phyloP scores from a whole-genome alignment of 2,888 invertebrate species.

The Chromoteleia sp. region DNA sequence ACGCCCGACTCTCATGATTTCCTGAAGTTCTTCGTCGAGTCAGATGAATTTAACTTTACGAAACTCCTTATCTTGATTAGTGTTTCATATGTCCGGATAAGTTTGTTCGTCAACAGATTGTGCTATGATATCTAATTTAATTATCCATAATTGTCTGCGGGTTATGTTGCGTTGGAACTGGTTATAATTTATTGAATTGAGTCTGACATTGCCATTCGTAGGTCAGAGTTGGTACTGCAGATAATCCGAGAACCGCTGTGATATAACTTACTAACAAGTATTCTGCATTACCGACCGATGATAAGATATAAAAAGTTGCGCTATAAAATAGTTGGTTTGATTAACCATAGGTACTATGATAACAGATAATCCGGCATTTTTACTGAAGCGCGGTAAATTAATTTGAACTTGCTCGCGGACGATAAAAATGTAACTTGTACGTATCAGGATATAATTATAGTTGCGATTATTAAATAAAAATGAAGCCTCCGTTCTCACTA shows the following conservation, averaged over 20 bases:
- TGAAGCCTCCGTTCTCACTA: neutral
- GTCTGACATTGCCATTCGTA: slow-evolving; percentile 22
- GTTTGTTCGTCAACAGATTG: slow-evolving; percentile 35
- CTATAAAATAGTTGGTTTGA: neutral
- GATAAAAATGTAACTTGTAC: neutral
- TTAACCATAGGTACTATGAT: slow-evolving; percentile 10
- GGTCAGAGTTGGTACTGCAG: slow-evolving; percentile 17
- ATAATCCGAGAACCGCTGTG: neutral
- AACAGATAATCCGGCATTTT: slow-evolving; percentile 1
- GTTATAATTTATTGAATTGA: slow-evolving; percentile 3
- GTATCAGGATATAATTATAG: neutral
- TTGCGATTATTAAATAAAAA: neutral
- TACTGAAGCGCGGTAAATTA: slow-evolving; percentile 14
- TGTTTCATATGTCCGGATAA: slow-evolving; percentile 40
- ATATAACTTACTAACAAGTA: neutral
- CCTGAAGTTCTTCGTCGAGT: slow-evolving; percentile 34
- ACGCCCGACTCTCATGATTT: slow-evolving; percentile 21
- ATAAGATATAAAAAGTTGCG: neutral
- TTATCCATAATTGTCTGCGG: slow-evolving; percentile 11
- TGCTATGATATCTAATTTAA: slow-evolving; percentile 24
- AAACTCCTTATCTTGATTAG: slow-evolving; percentile 52
- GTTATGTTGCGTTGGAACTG: neutral
- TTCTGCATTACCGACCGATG: slow-evolving; percentile 14
- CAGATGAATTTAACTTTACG: slow-evolving; percentile 29
- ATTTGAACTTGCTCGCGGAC: slow-evolving; percentile 1